A percentile compares a stretch with the other conserved stretches of the same genome.
Conservation (phyloP, 2,797 vertebrate species). For the Arrhamphus sclerolepis region DNA sequence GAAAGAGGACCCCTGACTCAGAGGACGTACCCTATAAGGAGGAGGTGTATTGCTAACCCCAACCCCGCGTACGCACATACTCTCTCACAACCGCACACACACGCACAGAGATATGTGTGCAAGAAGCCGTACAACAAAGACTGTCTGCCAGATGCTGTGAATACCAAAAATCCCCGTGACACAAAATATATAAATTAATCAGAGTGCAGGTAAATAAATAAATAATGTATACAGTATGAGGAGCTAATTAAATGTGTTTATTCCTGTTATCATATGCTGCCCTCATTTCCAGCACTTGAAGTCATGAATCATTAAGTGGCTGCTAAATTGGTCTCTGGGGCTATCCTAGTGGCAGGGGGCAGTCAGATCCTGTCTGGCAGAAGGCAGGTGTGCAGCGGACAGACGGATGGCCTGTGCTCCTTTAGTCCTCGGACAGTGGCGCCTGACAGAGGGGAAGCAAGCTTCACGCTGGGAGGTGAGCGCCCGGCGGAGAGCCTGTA, state of each 20-base stretch:
- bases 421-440: constrained; percentile 68
- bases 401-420: constrained; percentile 82
- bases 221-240: constrained; percentile 83
- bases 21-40: constrained; percentile 71
- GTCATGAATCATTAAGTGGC: constrained; percentile 96
- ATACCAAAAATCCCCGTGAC: constrained; percentile 77
- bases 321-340: constrained; percentile 96
- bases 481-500: constrained; percentile 81
- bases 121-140: constrained; percentile 79
- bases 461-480: constrained; percentile 89
- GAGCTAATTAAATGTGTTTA: constrained; percentile 98
- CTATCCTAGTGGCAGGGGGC: constrained; percentile 82
- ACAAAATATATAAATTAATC: constrained; percentile 85
- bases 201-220: constrained; percentile 86
- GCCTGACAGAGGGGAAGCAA: constrained; percentile 80
- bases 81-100: not conserved
- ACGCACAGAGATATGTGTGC: constrained; percentile 40
- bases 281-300: constrained; percentile 91
- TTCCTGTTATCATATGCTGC: constrained; percentile 94
- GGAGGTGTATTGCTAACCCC: constrained; percentile 56
- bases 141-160: constrained; percentile 82
- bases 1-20: constrained; percentile 70
- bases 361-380: constrained; percentile 89
- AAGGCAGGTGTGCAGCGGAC: constrained; percentile 89
- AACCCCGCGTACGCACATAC: not conserved